Percentiles rank a stretch among this genome's conserved stretches.
Evolutionary conservation across 2,113 vertebrate genomes (phyloP).

Genomic region (Erythrocebus patas): DNA sequence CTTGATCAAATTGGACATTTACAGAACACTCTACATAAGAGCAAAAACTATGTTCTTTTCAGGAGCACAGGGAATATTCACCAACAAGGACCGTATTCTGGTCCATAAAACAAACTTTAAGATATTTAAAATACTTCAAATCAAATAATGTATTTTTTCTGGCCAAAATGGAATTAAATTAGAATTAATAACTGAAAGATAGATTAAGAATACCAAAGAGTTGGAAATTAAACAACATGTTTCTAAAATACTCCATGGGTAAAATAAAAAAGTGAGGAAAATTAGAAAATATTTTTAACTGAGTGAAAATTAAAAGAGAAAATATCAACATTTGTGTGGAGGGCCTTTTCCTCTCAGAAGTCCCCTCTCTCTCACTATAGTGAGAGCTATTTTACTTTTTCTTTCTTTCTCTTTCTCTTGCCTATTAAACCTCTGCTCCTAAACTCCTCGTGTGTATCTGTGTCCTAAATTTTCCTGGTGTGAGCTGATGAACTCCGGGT

Average conservation of each 20-base stretch:
- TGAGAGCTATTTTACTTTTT: no score
- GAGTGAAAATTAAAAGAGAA: constrained; percentile 3
- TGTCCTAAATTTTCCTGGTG: no score
- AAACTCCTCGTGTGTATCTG: no score
- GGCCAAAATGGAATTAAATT: constrained; percentile 11
- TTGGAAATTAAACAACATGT: background rate
- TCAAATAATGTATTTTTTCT: constrained; percentile 2
- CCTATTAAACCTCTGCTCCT: no score
- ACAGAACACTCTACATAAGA: background rate
- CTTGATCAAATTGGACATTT: background rate
- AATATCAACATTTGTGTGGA: background rate
- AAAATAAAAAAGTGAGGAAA: background rate
- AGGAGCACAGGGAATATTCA: background rate
- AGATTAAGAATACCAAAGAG: background rate
- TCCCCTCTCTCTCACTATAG: no score
- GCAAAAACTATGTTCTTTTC: background rate
- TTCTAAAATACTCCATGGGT: background rate
- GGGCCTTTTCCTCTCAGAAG: no score
- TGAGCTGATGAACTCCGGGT: no score
- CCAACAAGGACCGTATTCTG: background rate
- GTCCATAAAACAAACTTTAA: background rate
- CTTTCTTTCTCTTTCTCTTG: no score
- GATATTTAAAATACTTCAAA: constrained; percentile 3
- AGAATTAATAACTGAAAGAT: background rate
- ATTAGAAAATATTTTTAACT: background rate